A percentile compares a stretch with the other conserved stretches of the same genome.
These are phyloP conservation scores for Acropora yongei DNA, from an alignment of 64 coral and sea anemone genomes.

Conservation along the genomic window DNA sequence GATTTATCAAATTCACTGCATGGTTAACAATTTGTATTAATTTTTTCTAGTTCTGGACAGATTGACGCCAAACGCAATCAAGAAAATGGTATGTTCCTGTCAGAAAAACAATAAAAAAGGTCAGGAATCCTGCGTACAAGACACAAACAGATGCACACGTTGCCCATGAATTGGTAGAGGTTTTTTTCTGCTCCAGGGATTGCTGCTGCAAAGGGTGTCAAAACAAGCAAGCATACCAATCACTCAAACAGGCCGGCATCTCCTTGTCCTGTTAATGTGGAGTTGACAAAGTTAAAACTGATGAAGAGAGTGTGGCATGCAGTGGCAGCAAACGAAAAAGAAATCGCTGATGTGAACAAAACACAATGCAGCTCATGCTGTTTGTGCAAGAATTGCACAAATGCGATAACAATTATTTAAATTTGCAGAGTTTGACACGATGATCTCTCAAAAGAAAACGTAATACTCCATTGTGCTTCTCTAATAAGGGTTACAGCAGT, in stretches of 20 bases:
- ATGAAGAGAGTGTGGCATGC: neutral
- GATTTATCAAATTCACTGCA: neutral
- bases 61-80: neutral
- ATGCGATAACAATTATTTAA: too few relatives aligned
- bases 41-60: neutral
- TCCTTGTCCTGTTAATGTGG: conserved; percentile 4
- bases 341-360: neutral
- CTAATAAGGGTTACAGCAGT: neutral
- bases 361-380: neutral
- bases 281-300: neutral
- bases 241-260: neutral
- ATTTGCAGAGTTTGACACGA: neutral
- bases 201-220: conserved; percentile 29
- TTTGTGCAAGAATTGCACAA: conserved; percentile 33
- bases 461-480: neutral
- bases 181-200: conserved; percentile 8
- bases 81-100: conserved; percentile 1
- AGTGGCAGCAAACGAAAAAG: conserved; percentile 30
- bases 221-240: neutral
- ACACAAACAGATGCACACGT: neutral
- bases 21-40: neutral
- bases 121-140: neutral
- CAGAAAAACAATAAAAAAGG: neutral
- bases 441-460: neutral
- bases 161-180: neutral